Evolutionary conservation across 2,113 vertebrate species (phyloP), one percentile per base, ranked within the genome.

Genomic region (Halichoeres trimaculatus): DNA sequence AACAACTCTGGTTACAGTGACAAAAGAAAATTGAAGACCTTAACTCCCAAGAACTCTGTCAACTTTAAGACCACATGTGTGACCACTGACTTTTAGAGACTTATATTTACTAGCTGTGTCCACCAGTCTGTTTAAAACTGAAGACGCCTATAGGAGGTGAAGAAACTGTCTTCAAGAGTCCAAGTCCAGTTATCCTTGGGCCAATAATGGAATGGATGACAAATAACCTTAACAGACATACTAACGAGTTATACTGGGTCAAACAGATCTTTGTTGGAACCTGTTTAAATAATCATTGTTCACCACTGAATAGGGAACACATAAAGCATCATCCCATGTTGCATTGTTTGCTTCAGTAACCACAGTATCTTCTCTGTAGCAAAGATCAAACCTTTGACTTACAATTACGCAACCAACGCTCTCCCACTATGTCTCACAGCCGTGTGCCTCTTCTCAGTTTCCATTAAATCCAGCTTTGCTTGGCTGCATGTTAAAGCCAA

Each of bases 401-500:
- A 40, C 38, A n/a, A 22, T 38, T 54, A 70, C 23, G 40, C 2
- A 7, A 40, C 43, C 56, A 14, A 24, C 12, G 1, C 35, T 57
- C 24, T 47, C 45, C 34, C 19, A 2, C 66, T 8, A 3, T 7
- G 20, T 34, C 23, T 54, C 12, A 24, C 16, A 23, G 47, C 51
- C 16, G 13, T 16, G 22, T 58, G 48, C 53, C 55, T 48, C 34
- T 63, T 1, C 43, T 67, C 67, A 19, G 52, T 50, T 52, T 54
- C 43, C 70, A 36, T 74, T 69, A 53, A 66, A 67, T 11, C 23
- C 45, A 24, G 40, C 51, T 8, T 16, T 10, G 52, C 81, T 56
- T 55, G 35, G 23, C 58, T 54, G 48, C 68, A 34, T n/a, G 19
- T 10, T 22, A 45, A 51, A 74, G 76, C 83, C 67, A 79, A 53